These are phyloP conservation scores for Drosophila bocqueti DNA, from an alignment of 1,140 invertebrate species.

Conservation along the genomic window DNA sequence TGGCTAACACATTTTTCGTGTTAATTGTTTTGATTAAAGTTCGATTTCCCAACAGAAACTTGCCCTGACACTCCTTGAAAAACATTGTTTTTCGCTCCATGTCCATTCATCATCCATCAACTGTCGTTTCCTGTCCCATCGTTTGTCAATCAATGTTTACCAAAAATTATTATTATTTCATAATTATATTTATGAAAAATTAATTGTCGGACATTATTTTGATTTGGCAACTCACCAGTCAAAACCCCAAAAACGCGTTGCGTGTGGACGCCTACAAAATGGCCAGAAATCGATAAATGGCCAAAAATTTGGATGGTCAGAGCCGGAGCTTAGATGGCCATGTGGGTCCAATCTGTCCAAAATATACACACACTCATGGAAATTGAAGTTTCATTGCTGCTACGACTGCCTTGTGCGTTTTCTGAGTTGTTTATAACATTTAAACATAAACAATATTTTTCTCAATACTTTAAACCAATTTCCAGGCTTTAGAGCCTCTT, in stretches of 20 bases:
- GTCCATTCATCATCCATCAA: constrained; percentile 35
- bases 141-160: constrained; percentile 65
- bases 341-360: constrained; percentile 41
- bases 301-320: constrained; percentile 16
- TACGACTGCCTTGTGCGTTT: not conserved
- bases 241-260: constrained; percentile 42
- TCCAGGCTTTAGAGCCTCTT: constrained; percentile 9
- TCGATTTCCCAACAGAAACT: constrained; percentile 19
- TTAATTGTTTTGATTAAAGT: constrained; percentile 73
- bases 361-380: constrained; percentile 13
- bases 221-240: constrained; percentile 34
- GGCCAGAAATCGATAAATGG: constrained; percentile 42
- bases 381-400: constrained; percentile 25
- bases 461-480: constrained; percentile 24
- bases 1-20: constrained; percentile 51
- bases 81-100: constrained; percentile 15
- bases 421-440: constrained; percentile 1
- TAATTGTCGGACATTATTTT: constrained; percentile 62
- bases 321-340: constrained; percentile 8
- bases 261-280: constrained; percentile 66
- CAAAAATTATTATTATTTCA: constrained; percentile 69
- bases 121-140: constrained; percentile 42
- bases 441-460: constrained; percentile 10
- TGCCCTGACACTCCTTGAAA: constrained; percentile 27
- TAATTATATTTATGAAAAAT: constrained; percentile 68